phyloP scores from a whole-genome alignment of 2,888 invertebrate species.

The Isoperla grammatica region DNA sequence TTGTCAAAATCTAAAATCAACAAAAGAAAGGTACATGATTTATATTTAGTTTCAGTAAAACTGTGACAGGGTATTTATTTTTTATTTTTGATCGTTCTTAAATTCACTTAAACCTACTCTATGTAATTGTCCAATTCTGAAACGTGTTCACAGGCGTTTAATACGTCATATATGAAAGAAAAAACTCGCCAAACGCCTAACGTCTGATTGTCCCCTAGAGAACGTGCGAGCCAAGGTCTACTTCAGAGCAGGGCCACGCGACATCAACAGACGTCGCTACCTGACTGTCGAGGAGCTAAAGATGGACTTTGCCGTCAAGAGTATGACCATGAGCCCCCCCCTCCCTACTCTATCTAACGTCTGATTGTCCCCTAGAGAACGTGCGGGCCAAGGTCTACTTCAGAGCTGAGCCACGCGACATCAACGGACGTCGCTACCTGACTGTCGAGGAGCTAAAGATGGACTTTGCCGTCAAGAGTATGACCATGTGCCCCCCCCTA shows the following conservation, averaged over 20 bases:
- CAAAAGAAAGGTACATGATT: too few species aligned
- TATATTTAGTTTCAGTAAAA: too few species aligned
- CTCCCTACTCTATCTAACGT: too few species aligned
- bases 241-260: constrained; percentile 63
- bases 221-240: constrained; percentile 76
- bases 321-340: constrained; percentile 80
- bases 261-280: constrained; percentile 57
- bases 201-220: too few species aligned
- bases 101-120: too few species aligned
- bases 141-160: too few species aligned
- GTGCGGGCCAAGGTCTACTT: constrained; percentile 76
- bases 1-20: too few species aligned
- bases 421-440: constrained; percentile 61
- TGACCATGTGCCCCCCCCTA: constrained; percentile 81
- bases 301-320: constrained; percentile 78
- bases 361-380: constrained; percentile 71
- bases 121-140: too few species aligned
- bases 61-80: too few species aligned
- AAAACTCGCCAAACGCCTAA: too few species aligned
- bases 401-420: constrained; percentile 58
- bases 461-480: constrained; percentile 78
- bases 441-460: constrained; percentile 63
- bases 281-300: constrained; percentile 60
- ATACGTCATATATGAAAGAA: too few species aligned
- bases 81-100: too few species aligned